Conservation (phyloP, 2,797 vertebrate species). For the Babyrousa celebensis region DNA sequence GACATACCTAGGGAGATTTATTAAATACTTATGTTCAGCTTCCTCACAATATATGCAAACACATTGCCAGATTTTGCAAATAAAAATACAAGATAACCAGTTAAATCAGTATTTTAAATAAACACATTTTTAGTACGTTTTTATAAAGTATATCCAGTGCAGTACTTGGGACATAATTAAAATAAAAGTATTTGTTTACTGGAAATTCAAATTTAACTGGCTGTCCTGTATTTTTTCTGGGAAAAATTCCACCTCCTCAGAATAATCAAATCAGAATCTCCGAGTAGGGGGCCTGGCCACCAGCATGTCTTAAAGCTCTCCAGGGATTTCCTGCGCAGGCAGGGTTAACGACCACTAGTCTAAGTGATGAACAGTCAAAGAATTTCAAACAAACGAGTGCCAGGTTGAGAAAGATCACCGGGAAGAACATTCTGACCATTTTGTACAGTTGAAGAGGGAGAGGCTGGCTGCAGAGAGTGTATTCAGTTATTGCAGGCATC, state of each 20-base stretch:
- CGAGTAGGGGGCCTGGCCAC: neutral
- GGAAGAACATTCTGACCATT: neutral
- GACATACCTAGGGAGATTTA: neutral
- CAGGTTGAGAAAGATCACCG: neutral
- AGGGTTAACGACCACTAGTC: neutral
- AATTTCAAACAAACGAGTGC: neutral
- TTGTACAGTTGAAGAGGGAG: neutral
- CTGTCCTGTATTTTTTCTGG: neutral
- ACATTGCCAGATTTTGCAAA: neutral
- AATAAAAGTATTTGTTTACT: constrained; percentile 4
- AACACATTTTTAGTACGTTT: neutral
- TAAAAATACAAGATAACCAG: neutral
- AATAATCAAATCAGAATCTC: neutral
- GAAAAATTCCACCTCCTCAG: neutral
- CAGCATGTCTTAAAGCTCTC: neutral
- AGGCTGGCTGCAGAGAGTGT: neutral
- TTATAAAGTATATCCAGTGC: neutral
- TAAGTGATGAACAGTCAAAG: neutral
- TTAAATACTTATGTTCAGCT: neutral
- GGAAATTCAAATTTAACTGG: constrained; percentile 33
- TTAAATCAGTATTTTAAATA: constrained; percentile 8
- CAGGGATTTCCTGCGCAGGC: neutral
- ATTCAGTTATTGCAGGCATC: neutral
- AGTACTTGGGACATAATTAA: neutral
- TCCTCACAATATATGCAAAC: neutral